Evolutionary conservation across 23 tunicate species (phyloP).

Genomic region (Ascidia mentula): DNA sequence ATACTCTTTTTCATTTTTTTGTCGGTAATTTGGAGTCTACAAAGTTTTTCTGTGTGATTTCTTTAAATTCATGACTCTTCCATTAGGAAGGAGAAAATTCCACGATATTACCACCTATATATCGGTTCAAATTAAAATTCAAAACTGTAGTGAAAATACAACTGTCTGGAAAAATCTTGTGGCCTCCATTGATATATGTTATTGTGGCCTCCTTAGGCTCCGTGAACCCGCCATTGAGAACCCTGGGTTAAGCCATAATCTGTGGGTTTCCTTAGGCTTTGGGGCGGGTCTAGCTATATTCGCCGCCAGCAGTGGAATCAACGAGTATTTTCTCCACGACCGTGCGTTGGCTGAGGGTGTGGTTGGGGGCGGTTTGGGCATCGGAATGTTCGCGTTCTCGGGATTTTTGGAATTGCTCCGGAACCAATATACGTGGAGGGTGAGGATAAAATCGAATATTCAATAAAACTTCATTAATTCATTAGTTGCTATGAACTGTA

Average conservation of each 20-base stretch:
- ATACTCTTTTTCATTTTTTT: too few relatives aligned
- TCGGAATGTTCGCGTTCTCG: conserved; percentile 31
- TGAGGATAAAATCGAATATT: too few relatives aligned
- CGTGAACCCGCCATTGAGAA: not conserved
- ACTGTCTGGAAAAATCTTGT: too few relatives aligned
- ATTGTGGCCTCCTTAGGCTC: too few relatives aligned
- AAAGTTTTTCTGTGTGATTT: too few relatives aligned
- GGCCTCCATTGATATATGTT: too few relatives aligned
- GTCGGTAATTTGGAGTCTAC: too few relatives aligned
- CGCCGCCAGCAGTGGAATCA: conserved; percentile 19
- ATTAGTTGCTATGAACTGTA: not conserved
- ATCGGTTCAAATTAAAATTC: too few relatives aligned
- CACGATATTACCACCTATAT: too few relatives aligned
- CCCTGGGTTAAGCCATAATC: not conserved
- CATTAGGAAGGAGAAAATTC: too few relatives aligned
- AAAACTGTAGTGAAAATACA: too few relatives aligned
- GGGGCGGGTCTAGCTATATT: conserved; percentile 36
- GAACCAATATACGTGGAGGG: conserved; percentile 36
- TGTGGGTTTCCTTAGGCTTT: conserved; percentile 11
- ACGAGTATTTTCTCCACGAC: conserved; percentile 36
- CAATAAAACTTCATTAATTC: not conserved
- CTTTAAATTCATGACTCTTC: too few relatives aligned
- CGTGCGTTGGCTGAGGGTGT: conserved; percentile 52
- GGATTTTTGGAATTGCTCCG: conserved; percentile 7
- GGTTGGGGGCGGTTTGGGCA: conserved; percentile 25